Evolutionary conservation across 2,888 invertebrate species (phyloP).

Genomic region (Microctonus brassicae): DNA sequence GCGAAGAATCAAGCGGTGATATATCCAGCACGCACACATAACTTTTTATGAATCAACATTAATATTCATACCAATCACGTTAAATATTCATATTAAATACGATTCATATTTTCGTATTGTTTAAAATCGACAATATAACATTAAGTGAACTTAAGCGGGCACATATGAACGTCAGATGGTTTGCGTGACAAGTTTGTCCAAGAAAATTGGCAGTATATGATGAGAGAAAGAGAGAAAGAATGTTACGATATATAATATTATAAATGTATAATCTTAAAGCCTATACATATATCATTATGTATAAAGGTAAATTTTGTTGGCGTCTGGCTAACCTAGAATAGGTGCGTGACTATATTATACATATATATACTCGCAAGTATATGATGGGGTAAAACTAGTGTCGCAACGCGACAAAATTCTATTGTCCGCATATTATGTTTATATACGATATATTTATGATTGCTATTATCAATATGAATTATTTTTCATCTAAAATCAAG

Average conservation of each 20-base stretch:
- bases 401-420: slow-evolving; percentile 22
- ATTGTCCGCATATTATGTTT: background rate
- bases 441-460: background rate
- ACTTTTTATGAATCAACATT: background rate
- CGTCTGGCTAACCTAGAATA: background rate
- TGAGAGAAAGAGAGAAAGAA: slow-evolving; percentile 11
- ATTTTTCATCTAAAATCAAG: background rate
- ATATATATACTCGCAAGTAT: slow-evolving; percentile 14
- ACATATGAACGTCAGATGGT: slow-evolving; percentile 21
- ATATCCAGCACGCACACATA: background rate
- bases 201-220: slow-evolving; percentile 33
- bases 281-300: background rate
- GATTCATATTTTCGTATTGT: background rate
- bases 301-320: background rate
- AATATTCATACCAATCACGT: background rate
- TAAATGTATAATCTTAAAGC: background rate
- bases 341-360: slow-evolving; percentile 30
- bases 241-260: background rate
- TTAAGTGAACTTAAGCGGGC: slow-evolving; percentile 14
- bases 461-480: background rate
- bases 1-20: background rate
- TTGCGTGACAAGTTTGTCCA: slow-evolving; percentile 36
- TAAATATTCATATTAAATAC: background rate
- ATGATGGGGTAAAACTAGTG: slow-evolving; percentile 7
- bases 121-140: background rate